Conservation (phyloP, 23 tunicate genomes). For the Trididemnum clinides region DNA sequence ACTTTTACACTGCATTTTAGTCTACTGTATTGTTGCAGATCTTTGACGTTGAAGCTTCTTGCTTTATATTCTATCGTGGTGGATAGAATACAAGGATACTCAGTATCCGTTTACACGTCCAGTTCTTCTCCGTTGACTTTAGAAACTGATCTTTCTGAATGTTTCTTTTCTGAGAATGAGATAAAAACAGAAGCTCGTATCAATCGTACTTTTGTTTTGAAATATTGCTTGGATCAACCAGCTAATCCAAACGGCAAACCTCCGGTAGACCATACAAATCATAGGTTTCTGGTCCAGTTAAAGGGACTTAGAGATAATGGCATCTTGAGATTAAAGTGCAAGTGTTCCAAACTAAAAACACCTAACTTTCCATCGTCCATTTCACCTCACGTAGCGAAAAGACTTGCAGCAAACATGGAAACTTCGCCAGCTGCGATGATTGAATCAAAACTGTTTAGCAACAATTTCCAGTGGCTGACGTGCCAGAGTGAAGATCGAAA, state of each 20-base stretch:
- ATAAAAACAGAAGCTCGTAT: slow-evolving; percentile 8
- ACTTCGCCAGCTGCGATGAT: neutral
- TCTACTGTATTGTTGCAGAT: neutral
- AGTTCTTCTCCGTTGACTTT: neutral
- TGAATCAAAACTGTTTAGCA: neutral
- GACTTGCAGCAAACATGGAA: slow-evolving; percentile 15
- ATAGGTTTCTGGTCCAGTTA: neutral
- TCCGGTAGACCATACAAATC: neutral
- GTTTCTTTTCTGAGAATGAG: neutral
- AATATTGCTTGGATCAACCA: neutral
- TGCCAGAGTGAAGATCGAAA: slow-evolving; percentile 28
- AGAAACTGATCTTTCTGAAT: slow-evolving; percentile 13
- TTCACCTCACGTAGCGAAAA: neutral
- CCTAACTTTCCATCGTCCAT: slow-evolving; percentile 6
- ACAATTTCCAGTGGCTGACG: slow-evolving; percentile 35
- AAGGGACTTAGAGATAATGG: neutral
- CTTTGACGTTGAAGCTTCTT: slow-evolving; percentile 42
- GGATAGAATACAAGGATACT: slow-evolving; percentile 46
- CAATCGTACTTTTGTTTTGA: slow-evolving; percentile 9
- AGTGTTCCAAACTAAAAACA: neutral
- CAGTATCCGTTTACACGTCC: neutral
- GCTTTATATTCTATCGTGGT: slow-evolving; percentile 15
- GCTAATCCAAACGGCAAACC: neutral
- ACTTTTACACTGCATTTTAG: too few species aligned
- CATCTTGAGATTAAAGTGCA: neutral